Evolutionary conservation across 2,797 vertebrate genomes (phyloP).

Genomic region (Pantherophis alleghaniensis): DNA sequence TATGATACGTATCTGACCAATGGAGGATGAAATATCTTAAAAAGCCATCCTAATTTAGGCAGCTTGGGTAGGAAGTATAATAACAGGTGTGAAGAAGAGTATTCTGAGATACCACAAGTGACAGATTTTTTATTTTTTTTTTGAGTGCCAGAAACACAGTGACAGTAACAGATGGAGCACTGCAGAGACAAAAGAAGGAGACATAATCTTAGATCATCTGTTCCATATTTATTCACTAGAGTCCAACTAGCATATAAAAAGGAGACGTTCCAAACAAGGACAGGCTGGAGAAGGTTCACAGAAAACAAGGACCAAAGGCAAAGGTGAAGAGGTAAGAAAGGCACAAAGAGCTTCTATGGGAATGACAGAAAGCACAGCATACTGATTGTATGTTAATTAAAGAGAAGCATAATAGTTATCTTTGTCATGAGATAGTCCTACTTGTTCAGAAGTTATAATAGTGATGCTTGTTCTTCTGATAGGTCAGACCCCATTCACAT

Average conservation of each 20-base stretch:
- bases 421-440: not conserved
- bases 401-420: not conserved
- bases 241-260: not conserved
- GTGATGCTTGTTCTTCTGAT: not conserved
- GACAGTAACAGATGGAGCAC: not conserved
- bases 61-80: conserved; percentile 22
- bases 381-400: no score
- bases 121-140: not conserved
- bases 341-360: not conserved
- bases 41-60: conserved; percentile 13
- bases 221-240: not conserved
- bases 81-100: conserved; percentile 24
- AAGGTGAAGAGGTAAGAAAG: conserved; percentile 49
- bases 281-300: not conserved
- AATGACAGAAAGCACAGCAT: not conserved
- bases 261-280: not conserved
- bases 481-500: not conserved
- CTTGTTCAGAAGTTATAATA: no score
- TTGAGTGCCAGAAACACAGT: not conserved
- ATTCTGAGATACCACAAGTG: not conserved
- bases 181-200: conserved; percentile 4
- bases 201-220: not conserved
- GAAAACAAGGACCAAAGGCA: conserved; percentile 18
- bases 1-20: conserved; percentile 1
- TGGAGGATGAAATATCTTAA: conserved; percentile 42